These are phyloP conservation scores for Smutsia gigantea DNA, from an alignment of 2,797 vertebrate genomes.

Conservation along the genomic window DNA sequence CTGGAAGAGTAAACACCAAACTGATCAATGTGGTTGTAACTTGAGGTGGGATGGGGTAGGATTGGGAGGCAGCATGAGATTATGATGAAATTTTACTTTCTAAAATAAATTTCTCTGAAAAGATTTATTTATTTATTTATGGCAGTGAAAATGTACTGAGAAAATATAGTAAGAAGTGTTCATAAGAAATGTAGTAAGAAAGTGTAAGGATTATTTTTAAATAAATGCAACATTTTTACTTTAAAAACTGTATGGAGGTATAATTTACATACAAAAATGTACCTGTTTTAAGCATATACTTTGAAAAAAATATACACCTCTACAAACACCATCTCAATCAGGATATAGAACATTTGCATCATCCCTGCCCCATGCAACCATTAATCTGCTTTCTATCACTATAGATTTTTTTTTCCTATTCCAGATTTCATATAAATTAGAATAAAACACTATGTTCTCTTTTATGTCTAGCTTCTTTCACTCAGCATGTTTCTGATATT, in stretches of 20 bases:
- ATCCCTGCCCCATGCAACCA: not conserved
- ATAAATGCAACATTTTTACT: not conserved
- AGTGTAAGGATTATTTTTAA: not conserved
- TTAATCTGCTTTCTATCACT: not conserved
- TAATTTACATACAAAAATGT: not conserved
- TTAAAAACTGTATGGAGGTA: not conserved
- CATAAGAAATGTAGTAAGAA: not conserved
- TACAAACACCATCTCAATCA: not conserved
- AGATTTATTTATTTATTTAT: not conserved
- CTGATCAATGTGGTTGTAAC: not conserved
- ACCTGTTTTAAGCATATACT: not conserved
- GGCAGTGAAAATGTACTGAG: not conserved
- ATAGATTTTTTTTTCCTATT: not conserved
- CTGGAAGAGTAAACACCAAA: not conserved
- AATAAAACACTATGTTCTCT: not conserved
- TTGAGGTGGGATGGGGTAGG: not conserved
- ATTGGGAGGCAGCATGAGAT: not conserved
- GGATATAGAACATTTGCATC: not conserved
- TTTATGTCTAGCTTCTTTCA: slow-evolving; percentile 18
- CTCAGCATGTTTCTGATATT: not conserved
- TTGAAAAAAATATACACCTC: not conserved
- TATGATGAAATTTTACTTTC: not conserved
- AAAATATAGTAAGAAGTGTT: not conserved
- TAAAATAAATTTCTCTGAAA: not conserved
- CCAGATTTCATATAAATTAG: not conserved